Evolutionary conservation across 2,113 vertebrate genomes (phyloP), one percentile per base, ranked within the genome.

Genomic region (Rhadina sibilatrix): DNA sequence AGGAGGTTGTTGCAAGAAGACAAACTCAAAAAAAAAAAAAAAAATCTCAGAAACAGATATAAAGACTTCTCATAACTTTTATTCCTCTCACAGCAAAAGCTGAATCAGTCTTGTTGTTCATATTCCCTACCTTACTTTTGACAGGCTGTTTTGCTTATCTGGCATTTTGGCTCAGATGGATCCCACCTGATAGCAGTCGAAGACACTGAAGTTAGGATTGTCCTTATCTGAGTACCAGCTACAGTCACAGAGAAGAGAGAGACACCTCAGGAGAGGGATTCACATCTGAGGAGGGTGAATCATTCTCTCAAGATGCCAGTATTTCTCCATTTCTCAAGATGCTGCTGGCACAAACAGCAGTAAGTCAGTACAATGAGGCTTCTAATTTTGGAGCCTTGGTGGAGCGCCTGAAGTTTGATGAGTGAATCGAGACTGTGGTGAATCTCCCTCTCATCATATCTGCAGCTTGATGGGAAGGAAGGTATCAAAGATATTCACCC

Each of bases 321-420:
- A 90, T 94, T 97, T 94, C 95, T 96, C 83, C 86, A 13, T 95
- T 81, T 56, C 94, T 96, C 93, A 92, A 94, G 95, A 97, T 90
- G 93, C 86, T 96, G 91, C 92, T 96, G 96, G 96, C 95, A 96
- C 94, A 97, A 97, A 97, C 94, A 96, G 93, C 94, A 91, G 93
- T 92, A 97, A 97, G 95, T 93, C 88, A 56, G 92, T 94, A 97
- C 94, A 96, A 97, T 94, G 93, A 95, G 80, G 76, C 52, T 96
- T 96, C 96, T 97, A 96, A 97, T 92, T 97, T 96, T 91, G 89
- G 93, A 96, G 56, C 80, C 80, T 92, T 68, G 86, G 89, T 97
- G 91, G 83, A 90, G 81, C 3, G 95, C 76, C 90, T 95, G 54
- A 89, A 95, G 83, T 93, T 92, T 93, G 93, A 96, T 91, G 93